phyloP scores from a whole-genome alignment of 2,888 invertebrate species.

The Morpho achilles region DNA sequence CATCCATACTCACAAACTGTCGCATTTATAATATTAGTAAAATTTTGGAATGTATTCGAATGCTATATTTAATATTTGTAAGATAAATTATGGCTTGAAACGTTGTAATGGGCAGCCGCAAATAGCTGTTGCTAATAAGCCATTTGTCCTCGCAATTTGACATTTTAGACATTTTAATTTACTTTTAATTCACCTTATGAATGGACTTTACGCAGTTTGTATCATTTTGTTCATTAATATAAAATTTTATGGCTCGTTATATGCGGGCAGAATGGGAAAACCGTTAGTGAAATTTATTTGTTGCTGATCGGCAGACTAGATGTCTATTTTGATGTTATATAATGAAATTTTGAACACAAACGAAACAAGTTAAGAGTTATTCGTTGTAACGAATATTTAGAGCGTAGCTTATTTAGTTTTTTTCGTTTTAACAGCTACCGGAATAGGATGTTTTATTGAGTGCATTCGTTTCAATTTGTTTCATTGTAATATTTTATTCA shows the following conservation, averaged over 20 bases:
- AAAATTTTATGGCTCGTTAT: slow-evolving; percentile 63
- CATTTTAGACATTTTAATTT: slow-evolving; percentile 74
- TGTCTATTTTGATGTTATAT: slow-evolving; percentile 8
- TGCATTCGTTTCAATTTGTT: neutral
- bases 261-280: slow-evolving; percentile 52
- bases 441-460: neutral
- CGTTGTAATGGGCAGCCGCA: slow-evolving; percentile 40
- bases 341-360: slow-evolving; percentile 32
- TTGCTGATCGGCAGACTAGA: slow-evolving; percentile 23
- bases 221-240: slow-evolving; percentile 73
- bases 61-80: too few relatives aligned
- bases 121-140: slow-evolving; percentile 55
- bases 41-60: too few relatives aligned
- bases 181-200: slow-evolving; percentile 71
- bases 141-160: slow-evolving; percentile 68
- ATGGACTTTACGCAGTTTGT: slow-evolving; percentile 72
- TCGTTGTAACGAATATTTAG: slow-evolving; percentile 44
- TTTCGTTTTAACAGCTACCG: neutral
- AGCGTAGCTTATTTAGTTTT: slow-evolving; percentile 41
- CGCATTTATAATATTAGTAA: too few relatives aligned
- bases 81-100: neutral
- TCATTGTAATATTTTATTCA: too few relatives aligned
- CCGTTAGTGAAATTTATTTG: slow-evolving; percentile 41
- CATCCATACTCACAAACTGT: too few relatives aligned
- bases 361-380: slow-evolving; percentile 47